phyloP scores from a whole-genome alignment of 2,113 vertebrate genomes.

The Emydura subglobosa region DNA sequence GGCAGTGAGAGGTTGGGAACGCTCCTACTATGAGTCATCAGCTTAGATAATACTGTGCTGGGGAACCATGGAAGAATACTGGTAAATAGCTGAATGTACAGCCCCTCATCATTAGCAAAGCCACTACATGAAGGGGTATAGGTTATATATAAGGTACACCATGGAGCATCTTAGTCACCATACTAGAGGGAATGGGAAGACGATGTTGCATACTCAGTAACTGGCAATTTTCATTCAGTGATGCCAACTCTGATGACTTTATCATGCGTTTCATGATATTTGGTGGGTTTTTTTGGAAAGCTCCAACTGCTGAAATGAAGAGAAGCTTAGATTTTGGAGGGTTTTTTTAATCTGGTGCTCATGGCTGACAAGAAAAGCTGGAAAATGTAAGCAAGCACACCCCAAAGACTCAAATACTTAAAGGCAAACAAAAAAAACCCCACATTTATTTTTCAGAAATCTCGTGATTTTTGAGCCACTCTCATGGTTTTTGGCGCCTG shows the following conservation, averaged over 20 bases:
- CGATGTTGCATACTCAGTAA: neutral
- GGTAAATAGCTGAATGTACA: too few relatives aligned
- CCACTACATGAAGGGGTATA: neutral
- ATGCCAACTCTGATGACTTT: neutral
- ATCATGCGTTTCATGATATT: fast-evolving
- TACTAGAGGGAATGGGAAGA: neutral
- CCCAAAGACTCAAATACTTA: fast-evolving
- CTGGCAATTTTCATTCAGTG: neutral
- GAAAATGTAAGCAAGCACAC: neutral
- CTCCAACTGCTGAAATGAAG: neutral
- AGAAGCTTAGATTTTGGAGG: neutral
- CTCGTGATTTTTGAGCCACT: neutral
- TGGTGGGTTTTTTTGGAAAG: neutral
- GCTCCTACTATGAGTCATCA: neutral
- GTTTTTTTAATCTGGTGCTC: neutral
- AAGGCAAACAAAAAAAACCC: neutral
- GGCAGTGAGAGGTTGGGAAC: neutral
- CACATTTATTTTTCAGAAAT: neutral
- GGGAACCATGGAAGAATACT: neutral
- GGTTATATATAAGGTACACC: neutral
- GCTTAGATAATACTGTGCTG: neutral
- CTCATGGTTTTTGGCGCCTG: too few relatives aligned
- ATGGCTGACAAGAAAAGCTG: neutral
- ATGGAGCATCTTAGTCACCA: neutral
- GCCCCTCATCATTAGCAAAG: too few relatives aligned